A percentile compares a stretch with the other conserved stretches of the same genome.
phyloP scores from a whole-genome alignment of 2,888 invertebrate genomes.

The Baccha elongata region DNA sequence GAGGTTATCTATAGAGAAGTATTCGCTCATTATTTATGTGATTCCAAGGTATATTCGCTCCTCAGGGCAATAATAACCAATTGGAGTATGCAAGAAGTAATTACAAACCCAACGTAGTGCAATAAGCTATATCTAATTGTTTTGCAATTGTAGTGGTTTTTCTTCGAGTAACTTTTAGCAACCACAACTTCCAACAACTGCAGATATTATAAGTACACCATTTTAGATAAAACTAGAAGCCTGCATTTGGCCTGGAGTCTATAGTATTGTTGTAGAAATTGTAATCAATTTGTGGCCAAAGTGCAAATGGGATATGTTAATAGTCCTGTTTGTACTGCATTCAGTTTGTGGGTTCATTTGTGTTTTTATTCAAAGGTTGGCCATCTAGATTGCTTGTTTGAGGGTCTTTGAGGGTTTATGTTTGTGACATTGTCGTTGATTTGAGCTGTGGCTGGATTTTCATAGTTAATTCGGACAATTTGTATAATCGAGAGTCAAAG shows the following conservation, averaged over 20 bases:
- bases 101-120: conserved; percentile 35
- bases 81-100: conserved; percentile 41
- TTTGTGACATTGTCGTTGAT: neutral
- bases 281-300: conserved; percentile 54
- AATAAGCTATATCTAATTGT: neutral
- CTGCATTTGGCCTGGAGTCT: neutral
- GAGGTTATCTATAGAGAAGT: too few relatives aligned
- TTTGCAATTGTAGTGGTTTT: neutral
- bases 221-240: neutral
- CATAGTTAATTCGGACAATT: too few relatives aligned
- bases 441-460: neutral
- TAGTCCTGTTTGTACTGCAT: conserved; percentile 12
- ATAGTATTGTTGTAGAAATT: neutral
- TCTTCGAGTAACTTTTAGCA: neutral
- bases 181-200: neutral
- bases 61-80: too few relatives aligned
- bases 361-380: neutral
- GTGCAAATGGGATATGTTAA: conserved; percentile 47
- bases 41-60: too few relatives aligned
- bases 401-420: neutral
- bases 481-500: too few relatives aligned
- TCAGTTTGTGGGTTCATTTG: conserved; percentile 35
- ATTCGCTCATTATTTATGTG: too few relatives aligned
- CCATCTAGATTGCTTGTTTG: neutral
- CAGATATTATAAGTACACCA: too few relatives aligned